These are phyloP conservation scores for Corydoras sp. DNA, from an alignment of 2,113 vertebrate species.

Conservation along the genomic window DNA sequence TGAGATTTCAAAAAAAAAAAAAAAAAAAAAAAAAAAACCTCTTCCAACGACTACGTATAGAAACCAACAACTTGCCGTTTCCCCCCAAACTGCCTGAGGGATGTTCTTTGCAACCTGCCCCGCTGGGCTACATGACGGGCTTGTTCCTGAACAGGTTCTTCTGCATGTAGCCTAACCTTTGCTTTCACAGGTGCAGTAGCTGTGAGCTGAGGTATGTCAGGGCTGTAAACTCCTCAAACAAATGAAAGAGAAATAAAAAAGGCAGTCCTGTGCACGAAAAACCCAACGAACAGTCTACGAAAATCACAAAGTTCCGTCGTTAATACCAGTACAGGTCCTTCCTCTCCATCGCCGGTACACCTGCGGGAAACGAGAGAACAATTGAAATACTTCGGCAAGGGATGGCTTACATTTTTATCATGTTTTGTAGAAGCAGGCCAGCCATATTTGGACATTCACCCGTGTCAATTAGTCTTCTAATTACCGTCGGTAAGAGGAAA, in stretches of 20 bases:
- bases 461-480: too few relatives aligned
- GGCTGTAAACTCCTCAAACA: slow-evolving; percentile 35
- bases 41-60: background rate
- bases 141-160: slow-evolving; percentile 57
- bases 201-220: slow-evolving; percentile 42
- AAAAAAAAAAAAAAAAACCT: too few relatives aligned
- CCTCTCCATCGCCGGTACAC: slow-evolving; percentile 56
- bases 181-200: slow-evolving; percentile 15
- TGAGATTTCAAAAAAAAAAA: background rate
- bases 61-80: background rate
- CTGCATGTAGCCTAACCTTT: slow-evolving; percentile 26
- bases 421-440: too few relatives aligned
- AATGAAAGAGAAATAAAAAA: slow-evolving; percentile 14
- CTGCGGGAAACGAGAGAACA: slow-evolving; percentile 25
- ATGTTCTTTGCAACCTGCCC: slow-evolving; percentile 10
- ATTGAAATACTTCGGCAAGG: too few relatives aligned
- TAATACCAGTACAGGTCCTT: slow-evolving; percentile 68
- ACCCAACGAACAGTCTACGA: too few relatives aligned
- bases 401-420: too few relatives aligned
- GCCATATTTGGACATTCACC: too few relatives aligned
- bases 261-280: too few relatives aligned
- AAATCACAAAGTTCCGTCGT: slow-evolving; percentile 1
- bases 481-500: too few relatives aligned
- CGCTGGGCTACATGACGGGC: slow-evolving; percentile 20
- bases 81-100: slow-evolving; percentile 23